Percentiles rank a stretch among this genome's conserved stretches.
phyloP scores from a whole-genome alignment of 1,140 invertebrate genomes.

The Cotesia vestalis region DNA sequence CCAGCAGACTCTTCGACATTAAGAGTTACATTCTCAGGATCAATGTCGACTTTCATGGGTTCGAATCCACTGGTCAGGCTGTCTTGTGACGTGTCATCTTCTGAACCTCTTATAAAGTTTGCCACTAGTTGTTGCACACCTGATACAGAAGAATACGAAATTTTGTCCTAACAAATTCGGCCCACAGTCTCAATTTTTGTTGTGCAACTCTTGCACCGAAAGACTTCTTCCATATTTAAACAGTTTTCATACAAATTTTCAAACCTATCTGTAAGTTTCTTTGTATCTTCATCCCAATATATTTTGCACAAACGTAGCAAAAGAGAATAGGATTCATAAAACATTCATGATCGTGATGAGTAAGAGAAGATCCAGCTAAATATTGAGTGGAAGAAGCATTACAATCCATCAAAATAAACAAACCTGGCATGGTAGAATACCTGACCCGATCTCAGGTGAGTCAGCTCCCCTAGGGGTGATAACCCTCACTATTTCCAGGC shows the following conservation, averaged over 20 bases:
- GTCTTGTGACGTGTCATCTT: conserved; percentile 12
- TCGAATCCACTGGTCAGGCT: conserved; percentile 7
- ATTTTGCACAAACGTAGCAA: conserved; percentile 3
- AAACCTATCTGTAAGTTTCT: background rate
- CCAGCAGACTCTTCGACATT: no score
- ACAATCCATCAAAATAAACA: background rate
- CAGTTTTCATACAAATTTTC: background rate
- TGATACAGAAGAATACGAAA: no score
- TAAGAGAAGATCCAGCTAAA: background rate
- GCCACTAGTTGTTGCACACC: conserved; percentile 4
- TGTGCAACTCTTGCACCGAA: no score
- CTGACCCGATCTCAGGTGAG: no score
- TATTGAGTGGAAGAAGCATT: background rate
- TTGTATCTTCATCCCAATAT: background rate
- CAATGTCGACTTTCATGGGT: background rate
- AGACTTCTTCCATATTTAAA: no score
- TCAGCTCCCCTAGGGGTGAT: no score
- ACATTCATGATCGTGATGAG: background rate
- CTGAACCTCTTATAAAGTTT: conserved; percentile 18
- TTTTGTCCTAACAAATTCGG: no score
- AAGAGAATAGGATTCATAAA: background rate
- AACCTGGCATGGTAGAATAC: no score
- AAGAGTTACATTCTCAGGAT: background rate
- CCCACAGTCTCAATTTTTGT: no score
- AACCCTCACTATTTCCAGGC: no score